phyloP scores from a whole-genome alignment of 2,888 invertebrate species.

The Pammene fasciana region DNA sequence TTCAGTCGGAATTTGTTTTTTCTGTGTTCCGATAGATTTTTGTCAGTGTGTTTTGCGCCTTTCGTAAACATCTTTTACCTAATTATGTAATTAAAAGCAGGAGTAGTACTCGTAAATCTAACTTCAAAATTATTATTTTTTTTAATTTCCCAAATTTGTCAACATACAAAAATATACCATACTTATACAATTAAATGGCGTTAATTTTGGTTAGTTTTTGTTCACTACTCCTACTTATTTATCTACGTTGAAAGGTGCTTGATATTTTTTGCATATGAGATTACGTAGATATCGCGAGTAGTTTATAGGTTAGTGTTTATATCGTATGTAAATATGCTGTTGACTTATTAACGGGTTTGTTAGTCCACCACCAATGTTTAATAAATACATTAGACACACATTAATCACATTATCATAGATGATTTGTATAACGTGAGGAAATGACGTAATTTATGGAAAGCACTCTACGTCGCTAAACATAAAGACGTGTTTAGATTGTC shows the following conservation, averaged over 20 bases:
- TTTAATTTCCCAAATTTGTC: not conserved
- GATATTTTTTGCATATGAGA: conserved; percentile 55
- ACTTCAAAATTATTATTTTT: not conserved
- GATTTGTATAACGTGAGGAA: not conserved
- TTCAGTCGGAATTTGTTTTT: no score
- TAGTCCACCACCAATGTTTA: conserved; percentile 10
- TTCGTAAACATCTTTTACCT: conserved; percentile 20
- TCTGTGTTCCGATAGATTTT: no score
- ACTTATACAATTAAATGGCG: conserved; percentile 4
- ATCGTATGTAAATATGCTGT: conserved; percentile 48
- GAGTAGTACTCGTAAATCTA: conserved; percentile 12
- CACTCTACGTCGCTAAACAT: not conserved
- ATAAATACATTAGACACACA: conserved; percentile 15
- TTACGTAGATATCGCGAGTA: conserved; percentile 48
- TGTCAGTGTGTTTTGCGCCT: not conserved
- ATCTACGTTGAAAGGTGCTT: conserved; percentile 56
- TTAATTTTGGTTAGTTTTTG: no score
- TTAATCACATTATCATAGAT: conserved; percentile 24
- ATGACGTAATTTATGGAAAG: not conserved
- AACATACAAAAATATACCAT: conserved; percentile 2
- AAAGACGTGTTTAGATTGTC: not conserved
- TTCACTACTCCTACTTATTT: not conserved
- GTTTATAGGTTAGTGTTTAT: conserved; percentile 37
- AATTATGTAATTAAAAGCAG: conserved; percentile 20
- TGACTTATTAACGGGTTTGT: conserved; percentile 42